Evolutionary conservation across 2,888 invertebrate genomes (phyloP).

Genomic region (Tetramorium bicarinatum): DNA sequence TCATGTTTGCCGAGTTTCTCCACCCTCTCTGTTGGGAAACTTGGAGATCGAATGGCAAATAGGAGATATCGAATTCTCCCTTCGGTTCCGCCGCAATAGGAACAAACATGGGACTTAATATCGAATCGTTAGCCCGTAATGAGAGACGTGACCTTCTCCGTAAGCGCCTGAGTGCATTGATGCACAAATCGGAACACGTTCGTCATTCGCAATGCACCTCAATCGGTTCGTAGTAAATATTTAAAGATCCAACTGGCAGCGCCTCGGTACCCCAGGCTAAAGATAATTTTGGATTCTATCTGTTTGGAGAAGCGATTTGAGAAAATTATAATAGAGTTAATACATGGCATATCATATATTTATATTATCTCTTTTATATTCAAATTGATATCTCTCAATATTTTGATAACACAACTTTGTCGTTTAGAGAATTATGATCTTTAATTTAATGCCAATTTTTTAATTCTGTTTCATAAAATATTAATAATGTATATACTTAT

Average conservation of each 20-base stretch:
- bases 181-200: conserved; percentile 29
- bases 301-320: conserved; percentile 17
- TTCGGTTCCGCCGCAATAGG: conserved; percentile 36
- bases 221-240: conserved; percentile 53
- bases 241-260: conserved; percentile 50
- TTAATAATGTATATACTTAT: not conserved
- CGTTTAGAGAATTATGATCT: not conserved
- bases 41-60: conserved; percentile 54
- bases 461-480: not conserved
- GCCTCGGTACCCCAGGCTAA: conserved; percentile 44
- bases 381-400: not conserved
- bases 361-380: not conserved
- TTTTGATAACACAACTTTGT: not conserved
- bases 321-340: not conserved
- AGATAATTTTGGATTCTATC: conserved; percentile 60
- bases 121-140: conserved; percentile 45
- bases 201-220: conserved; percentile 33
- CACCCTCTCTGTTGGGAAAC: conserved; percentile 37
- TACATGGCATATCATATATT: not conserved
- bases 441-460: not conserved
- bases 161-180: conserved; percentile 21
- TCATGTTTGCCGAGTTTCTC: conserved; percentile 27
- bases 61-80: conserved; percentile 46
- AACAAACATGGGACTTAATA: conserved; percentile 64
- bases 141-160: conserved; percentile 46